Percentiles rank a stretch among this genome's conserved stretches.
Evolutionary conservation across 2,888 invertebrate species (phyloP).

Genomic region (Ditula angustiorana): DNA sequence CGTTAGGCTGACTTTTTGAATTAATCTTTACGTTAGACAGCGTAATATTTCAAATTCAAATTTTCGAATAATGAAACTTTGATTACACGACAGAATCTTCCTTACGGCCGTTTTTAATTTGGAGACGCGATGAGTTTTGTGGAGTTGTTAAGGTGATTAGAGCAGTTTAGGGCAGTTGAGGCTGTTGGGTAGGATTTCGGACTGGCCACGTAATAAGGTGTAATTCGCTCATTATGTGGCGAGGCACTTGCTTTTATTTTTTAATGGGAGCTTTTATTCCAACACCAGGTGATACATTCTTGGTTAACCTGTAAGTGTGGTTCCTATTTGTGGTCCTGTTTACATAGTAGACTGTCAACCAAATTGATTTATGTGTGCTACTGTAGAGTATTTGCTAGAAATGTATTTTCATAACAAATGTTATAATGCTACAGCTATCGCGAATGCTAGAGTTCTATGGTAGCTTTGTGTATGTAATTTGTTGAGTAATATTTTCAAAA

Average conservation of each 20-base stretch:
- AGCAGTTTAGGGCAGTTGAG: not conserved
- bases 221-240: not conserved
- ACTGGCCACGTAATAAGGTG: not conserved
- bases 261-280: not conserved
- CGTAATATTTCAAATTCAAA: slow-evolving; percentile 64
- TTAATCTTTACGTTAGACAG: slow-evolving; percentile 57
- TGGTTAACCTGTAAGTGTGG: no score
- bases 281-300: not conserved
- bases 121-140: slow-evolving; percentile 46
- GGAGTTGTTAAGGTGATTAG: slow-evolving; percentile 33
- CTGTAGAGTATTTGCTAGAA: no score
- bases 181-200: no score
- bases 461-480: no score
- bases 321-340: no score
- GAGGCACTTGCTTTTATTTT: not conserved
- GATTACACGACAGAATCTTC: slow-evolving; percentile 56
- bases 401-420: no score
- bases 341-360: no score
- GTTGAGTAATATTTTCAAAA: no score
- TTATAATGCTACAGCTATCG: no score
- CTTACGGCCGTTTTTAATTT: slow-evolving; percentile 46
- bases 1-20: slow-evolving; percentile 62
- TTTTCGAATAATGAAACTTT: slow-evolving; percentile 61
- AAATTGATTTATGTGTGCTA: no score
- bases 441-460: no score